A percentile compares a stretch with the other conserved stretches of the same genome.
Evolutionary conservation across 2,113 vertebrate species (phyloP).

Genomic region (Myanophis thanlyinensis): DNA sequence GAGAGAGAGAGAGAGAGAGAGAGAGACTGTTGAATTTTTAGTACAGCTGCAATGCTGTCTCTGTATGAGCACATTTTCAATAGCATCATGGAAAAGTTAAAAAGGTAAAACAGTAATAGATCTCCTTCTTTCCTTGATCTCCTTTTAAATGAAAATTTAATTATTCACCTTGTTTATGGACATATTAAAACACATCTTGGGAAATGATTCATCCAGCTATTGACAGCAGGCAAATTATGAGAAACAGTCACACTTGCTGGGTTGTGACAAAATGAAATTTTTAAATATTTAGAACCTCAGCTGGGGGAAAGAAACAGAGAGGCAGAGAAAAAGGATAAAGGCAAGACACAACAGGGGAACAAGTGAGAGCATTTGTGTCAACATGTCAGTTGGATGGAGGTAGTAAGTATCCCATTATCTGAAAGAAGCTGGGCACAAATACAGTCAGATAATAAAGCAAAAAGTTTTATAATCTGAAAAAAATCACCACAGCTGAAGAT

Average conservation of each 20-base stretch:
- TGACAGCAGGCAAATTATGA: conserved; percentile 52
- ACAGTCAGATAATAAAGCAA: conserved; percentile 23
- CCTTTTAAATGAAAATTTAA: conserved; percentile 55
- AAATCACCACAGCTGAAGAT: background rate
- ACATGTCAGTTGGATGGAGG: conserved; percentile 23
- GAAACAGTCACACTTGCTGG: conserved; percentile 36
- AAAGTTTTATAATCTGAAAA: background rate
- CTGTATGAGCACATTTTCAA: conserved; percentile 33
- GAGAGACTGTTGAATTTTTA: conserved; percentile 49
- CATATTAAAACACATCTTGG: conserved; percentile 62
- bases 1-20: conserved; percentile 7
- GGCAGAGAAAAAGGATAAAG: background rate
- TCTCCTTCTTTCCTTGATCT: conserved; percentile 7
- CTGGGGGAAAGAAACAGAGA: conserved; percentile 17
- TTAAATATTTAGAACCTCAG: conserved; percentile 70
- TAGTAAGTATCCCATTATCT: rapidly evolving
- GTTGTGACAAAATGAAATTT: conserved; percentile 49
- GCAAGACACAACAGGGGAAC: background rate
- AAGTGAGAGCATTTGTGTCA: background rate
- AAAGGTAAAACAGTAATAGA: conserved; percentile 56
- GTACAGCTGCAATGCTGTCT: conserved; percentile 65
- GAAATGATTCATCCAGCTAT: conserved; percentile 61
- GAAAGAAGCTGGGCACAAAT: conserved; percentile 13
- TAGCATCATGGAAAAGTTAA: conserved; percentile 47
- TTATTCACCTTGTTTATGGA: conserved; percentile 67